phyloP scores from a whole-genome alignment of 2,797 vertebrate genomes.

The Alcedo quadribrachys region DNA sequence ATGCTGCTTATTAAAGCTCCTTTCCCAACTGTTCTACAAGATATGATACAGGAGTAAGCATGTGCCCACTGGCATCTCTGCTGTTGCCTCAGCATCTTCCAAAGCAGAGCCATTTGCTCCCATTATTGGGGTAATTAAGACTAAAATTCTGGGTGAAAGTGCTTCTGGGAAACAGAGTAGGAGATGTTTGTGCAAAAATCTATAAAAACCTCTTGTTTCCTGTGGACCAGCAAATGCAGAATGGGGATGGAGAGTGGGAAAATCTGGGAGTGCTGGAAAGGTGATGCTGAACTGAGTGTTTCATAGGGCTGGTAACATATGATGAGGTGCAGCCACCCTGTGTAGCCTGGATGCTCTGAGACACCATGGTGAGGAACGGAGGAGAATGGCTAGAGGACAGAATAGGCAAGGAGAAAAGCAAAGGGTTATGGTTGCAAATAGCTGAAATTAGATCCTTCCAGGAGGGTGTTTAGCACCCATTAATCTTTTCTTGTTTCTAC shows the following conservation, averaged over 20 bases:
- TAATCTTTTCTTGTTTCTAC: background rate
- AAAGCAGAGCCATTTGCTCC: background rate
- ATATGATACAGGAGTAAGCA: background rate
- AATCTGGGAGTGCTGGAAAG: background rate
- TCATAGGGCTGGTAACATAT: background rate
- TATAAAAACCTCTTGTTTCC: background rate
- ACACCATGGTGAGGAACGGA: background rate
- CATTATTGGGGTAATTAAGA: background rate
- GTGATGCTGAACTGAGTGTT: background rate
- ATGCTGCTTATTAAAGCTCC: background rate
- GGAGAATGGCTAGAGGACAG: background rate
- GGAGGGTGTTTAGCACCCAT: background rate
- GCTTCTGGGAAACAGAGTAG: background rate
- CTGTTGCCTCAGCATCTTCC: background rate
- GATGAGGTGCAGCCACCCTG: too few relatives aligned
- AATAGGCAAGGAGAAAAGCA: background rate
- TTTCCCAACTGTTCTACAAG: background rate
- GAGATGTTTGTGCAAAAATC: background rate
- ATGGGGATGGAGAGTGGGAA: background rate
- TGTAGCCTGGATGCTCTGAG: background rate
- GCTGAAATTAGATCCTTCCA: background rate
- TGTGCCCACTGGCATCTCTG: background rate
- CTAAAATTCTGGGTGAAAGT: background rate
- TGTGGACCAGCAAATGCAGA: background rate
- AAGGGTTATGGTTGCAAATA: background rate